These are phyloP conservation scores for Vulpes vulpes DNA, from an alignment of 2,113 vertebrate genomes.

Conservation along the genomic window DNA sequence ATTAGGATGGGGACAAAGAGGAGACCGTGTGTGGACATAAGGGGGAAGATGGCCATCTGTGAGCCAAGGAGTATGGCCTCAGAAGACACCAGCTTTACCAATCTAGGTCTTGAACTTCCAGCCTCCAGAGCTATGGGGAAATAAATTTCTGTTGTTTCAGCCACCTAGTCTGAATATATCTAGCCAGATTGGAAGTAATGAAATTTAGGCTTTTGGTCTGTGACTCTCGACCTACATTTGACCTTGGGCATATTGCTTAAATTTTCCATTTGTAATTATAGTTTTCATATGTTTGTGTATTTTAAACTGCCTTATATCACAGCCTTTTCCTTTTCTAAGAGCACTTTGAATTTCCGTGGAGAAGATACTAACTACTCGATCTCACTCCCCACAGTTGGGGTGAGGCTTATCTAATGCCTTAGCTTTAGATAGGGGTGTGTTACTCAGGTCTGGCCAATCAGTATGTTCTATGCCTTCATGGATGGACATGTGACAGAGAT, in stretches of 20 bases:
- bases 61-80: not conserved
- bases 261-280: not conserved
- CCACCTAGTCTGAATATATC: not conserved
- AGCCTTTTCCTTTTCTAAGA: not conserved
- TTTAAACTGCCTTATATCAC: not conserved
- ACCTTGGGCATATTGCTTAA: not conserved
- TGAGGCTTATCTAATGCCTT: not conserved
- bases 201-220: not conserved
- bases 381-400: not conserved
- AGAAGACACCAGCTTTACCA: not conserved
- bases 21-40: not conserved
- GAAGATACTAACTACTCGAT: not conserved
- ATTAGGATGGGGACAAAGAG: not conserved
- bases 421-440: not conserved
- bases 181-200: not conserved
- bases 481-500: not conserved
- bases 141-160: not conserved
- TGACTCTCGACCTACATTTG: slow-evolving; percentile 1
- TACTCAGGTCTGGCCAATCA: not conserved
- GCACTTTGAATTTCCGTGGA: not conserved
- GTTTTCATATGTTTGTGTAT: not conserved
- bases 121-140: not conserved
- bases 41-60: rapidly evolving
- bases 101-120: not conserved
- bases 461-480: not conserved